phyloP scores from a whole-genome alignment of 2,888 invertebrate genomes.

The Stenichneumon culpator region DNA sequence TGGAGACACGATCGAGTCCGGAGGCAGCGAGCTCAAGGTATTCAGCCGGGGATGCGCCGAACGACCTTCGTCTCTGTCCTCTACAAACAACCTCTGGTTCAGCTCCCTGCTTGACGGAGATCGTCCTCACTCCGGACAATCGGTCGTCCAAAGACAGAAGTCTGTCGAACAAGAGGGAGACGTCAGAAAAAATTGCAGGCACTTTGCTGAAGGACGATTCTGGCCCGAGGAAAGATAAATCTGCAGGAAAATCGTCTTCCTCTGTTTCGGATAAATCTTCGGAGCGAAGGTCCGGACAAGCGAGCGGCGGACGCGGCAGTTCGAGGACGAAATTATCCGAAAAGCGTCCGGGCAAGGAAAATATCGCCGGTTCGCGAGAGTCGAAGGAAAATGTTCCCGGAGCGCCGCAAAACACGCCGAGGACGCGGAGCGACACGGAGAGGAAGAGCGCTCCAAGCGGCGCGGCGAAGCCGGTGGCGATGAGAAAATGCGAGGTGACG shows the following conservation, averaged over 20 bases:
- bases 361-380: background rate
- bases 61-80: conserved; percentile 39
- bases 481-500: background rate
- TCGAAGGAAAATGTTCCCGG: conserved; percentile 1
- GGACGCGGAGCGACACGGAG: conserved; percentile 4
- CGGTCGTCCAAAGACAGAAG: background rate
- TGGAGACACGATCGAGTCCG: conserved; percentile 13
- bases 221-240: background rate
- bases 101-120: conserved; percentile 14
- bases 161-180: background rate
- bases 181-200: background rate
- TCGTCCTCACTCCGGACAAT: conserved; percentile 21
- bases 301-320: background rate
- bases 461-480: background rate
- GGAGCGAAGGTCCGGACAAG: background rate
- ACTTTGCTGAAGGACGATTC: background rate
- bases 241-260: background rate
- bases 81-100: conserved; percentile 5
- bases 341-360: conserved; percentile 38
- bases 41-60: conserved; percentile 30
- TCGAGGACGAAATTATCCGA: background rate
- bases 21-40: conserved; percentile 10
- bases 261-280: conserved; percentile 13
- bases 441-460: background rate
- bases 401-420: conserved; percentile 21